A percentile compares a stretch with the other conserved stretches of the same genome.
Evolutionary conservation across 2,797 vertebrate genomes (phyloP).

Genomic region (Serranus cabrilla): DNA sequence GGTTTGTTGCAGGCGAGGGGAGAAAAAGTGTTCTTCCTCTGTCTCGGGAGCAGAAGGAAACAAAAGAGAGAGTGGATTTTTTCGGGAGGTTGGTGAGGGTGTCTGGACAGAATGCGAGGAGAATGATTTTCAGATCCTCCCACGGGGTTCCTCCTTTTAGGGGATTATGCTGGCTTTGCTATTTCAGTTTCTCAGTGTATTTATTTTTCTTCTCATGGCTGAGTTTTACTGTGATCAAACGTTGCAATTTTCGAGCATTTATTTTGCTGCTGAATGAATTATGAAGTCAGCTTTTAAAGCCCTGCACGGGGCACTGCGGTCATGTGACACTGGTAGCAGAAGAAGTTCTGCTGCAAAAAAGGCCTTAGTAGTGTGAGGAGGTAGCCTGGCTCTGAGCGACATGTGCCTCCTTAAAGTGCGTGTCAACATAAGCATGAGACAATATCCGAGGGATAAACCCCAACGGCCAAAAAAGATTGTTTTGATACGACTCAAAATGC

Average conservation of each 20-base stretch:
- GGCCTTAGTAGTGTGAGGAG: conserved; percentile 67
- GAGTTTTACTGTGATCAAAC: conserved; percentile 85
- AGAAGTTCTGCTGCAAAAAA: conserved; percentile 57
- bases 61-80: conserved; percentile 43
- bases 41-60: conserved; percentile 40
- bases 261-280: conserved; percentile 74
- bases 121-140: conserved; percentile 61
- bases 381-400: conserved; percentile 51
- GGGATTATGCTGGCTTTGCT: conserved; percentile 77
- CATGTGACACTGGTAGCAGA: conserved; percentile 61
- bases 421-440: conserved; percentile 35
- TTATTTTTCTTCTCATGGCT: conserved; percentile 83
- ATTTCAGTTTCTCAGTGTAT: conserved; percentile 80
- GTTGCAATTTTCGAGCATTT: conserved; percentile 76
- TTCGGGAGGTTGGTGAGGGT: conserved; percentile 23
- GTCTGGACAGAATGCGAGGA: conserved; percentile 43
- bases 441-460: conserved; percentile 20
- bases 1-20: conserved; percentile 44
- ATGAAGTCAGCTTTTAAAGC: conserved; percentile 62
- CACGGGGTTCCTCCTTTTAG: conserved; percentile 63
- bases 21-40: conserved; percentile 50
- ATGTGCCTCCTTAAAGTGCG: conserved; percentile 65
- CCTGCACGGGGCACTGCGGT: conserved; percentile 43
- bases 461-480: conserved; percentile 21
- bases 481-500: conserved; percentile 44